Evolutionary conservation across 2,797 vertebrate genomes (phyloP).

Genomic region (Limosa lapponica): DNA sequence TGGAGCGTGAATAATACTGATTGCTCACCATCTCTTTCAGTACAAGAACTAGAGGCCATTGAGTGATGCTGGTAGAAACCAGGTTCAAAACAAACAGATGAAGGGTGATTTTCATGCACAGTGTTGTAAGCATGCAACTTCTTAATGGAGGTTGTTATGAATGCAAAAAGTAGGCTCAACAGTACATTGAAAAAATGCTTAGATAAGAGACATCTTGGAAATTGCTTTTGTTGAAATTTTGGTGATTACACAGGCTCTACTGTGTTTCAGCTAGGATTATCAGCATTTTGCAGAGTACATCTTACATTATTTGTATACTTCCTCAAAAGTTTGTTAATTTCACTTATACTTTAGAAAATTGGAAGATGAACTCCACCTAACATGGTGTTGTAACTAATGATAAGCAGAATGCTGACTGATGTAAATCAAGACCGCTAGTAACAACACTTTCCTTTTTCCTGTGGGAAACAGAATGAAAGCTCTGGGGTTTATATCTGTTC

Average conservation of each 20-base stretch:
- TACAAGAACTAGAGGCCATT: background rate
- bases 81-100: background rate
- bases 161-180: background rate
- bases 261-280: background rate
- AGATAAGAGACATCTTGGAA: background rate
- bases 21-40: background rate
- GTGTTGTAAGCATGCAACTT: background rate
- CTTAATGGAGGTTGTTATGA: background rate
- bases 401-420: background rate
- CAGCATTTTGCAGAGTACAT: background rate
- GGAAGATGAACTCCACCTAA: background rate
- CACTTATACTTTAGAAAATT: background rate
- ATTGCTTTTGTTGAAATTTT: background rate
- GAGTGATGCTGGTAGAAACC: background rate
- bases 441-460: background rate
- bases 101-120: background rate
- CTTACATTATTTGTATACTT: background rate
- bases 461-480: background rate
- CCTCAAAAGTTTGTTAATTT: background rate
- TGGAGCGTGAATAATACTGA: background rate
- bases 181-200: background rate
- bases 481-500: background rate
- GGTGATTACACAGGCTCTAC: background rate
- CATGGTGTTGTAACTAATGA: background rate
- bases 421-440: background rate